Evolutionary conservation across 2,113 vertebrate genomes (phyloP), one percentile per base, ranked within the genome.

Genomic region (Tiliqua scincoides): DNA sequence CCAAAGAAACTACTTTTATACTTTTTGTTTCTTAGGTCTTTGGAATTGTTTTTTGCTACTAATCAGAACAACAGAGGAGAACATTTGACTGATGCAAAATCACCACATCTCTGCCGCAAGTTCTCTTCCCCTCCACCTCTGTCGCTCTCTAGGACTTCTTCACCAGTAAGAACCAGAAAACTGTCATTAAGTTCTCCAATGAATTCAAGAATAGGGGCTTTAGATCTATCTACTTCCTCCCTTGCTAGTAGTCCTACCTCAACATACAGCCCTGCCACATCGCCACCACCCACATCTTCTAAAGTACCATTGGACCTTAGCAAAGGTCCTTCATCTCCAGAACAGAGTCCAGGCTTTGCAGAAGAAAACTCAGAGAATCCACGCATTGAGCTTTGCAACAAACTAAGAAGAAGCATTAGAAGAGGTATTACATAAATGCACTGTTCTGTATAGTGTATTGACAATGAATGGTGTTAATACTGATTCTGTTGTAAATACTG

Each of bases 1-100:
- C 11, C 54, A 57, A 57, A 57, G 30, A 62, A 0, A 7, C 23
- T 27, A 82, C 43, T 4, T 85, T 59, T 81, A 43, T 6, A 35
- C 27, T 83, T 90, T 81, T 48, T 52, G 2, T 89, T 79, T 1
- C 67, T 43, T 73, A 99, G 99, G 94, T 99, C 98, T n/a, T 91
- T 99, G 96, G 98, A 99, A 93, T 90, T 99, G 77, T 99, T 99
- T 96, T 99, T 99, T 90, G 98, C 98, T 86, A 98, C 97, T 68
- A 99, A 97, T 87, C 98, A 98, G 91, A 99, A 98, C 91, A 99
- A 95, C 94, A 96, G 98, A 84, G 95, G 97, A 4, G 98, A 99
- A 43, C 97, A 98, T 65, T 94, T 97, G 91, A 89, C 86, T n/a
- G 98, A 98, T 12, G 97, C 98, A 67, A 98, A 98, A 91, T 98